phyloP scores from a whole-genome alignment of 2,888 invertebrate genomes.

The Argynnis bischoffii region DNA sequence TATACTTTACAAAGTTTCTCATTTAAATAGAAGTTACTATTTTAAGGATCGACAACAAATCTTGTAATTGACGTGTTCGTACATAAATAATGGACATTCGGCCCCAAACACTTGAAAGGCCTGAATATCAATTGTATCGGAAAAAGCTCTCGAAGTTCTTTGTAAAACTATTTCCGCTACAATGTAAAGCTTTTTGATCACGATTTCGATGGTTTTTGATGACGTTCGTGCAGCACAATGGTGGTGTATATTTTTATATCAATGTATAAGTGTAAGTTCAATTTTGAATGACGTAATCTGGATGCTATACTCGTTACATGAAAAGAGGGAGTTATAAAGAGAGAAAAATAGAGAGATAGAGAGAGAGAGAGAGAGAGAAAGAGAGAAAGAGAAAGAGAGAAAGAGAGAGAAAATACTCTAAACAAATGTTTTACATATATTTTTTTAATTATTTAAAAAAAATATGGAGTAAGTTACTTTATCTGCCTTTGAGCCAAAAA shows the following conservation, averaged over 20 bases:
- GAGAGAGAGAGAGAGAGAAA: too few species aligned
- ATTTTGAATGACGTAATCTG: too few species aligned
- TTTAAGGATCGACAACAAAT: constrained; percentile 7
- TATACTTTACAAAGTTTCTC: not conserved
- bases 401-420: too few species aligned
- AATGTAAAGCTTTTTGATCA: constrained; percentile 15
- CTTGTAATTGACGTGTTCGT: constrained; percentile 26
- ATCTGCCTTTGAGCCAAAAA: too few species aligned
- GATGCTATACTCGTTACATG: too few species aligned
- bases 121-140: constrained; percentile 28
- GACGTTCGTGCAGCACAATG: not conserved
- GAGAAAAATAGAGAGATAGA: too few species aligned
- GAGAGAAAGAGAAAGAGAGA: too few species aligned
- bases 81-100: constrained; percentile 27
- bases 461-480: too few species aligned
- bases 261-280: too few species aligned
- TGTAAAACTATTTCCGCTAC: constrained; percentile 16
- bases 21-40: constrained; percentile 15
- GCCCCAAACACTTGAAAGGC: constrained; percentile 24
- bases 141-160: constrained; percentile 12
- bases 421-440: too few species aligned
- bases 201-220: constrained; percentile 6
- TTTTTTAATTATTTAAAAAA: too few species aligned
- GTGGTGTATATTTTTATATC: not conserved
- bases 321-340: too few species aligned